These are phyloP conservation scores for Mormyrus lacerda DNA, from an alignment of 2,113 vertebrate species.

Conservation along the genomic window DNA sequence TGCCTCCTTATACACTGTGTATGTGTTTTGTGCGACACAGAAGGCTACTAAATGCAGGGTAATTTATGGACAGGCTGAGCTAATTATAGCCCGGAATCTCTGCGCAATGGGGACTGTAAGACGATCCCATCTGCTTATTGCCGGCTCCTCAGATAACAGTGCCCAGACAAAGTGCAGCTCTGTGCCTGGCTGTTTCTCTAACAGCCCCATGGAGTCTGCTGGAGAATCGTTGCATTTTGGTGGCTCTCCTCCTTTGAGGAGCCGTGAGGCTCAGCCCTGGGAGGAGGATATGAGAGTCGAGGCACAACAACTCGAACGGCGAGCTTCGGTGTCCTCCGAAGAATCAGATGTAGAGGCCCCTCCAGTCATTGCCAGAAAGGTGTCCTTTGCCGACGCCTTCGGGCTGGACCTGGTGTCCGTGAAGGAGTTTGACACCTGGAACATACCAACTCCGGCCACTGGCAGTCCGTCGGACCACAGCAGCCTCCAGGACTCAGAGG, in stretches of 20 bases:
- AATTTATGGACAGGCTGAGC: constrained; percentile 64
- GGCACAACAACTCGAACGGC: constrained; percentile 52
- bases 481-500: constrained; percentile 50
- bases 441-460: constrained; percentile 51
- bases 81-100: constrained; percentile 89
- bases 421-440: constrained; percentile 81
- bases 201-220: constrained; percentile 77
- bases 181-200: constrained; percentile 57
- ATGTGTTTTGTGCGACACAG: neutral
- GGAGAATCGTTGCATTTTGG: constrained; percentile 42
- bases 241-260: constrained; percentile 31
- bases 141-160: constrained; percentile 77
- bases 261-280: constrained; percentile 31
- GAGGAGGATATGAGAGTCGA: constrained; percentile 45
- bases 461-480: constrained; percentile 44
- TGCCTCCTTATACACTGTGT: neutral
- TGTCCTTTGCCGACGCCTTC: constrained; percentile 88
- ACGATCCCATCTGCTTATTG: constrained; percentile 81
- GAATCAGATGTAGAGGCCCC: constrained; percentile 47
- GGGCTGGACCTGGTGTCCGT: constrained; percentile 84
- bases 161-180: constrained; percentile 62
- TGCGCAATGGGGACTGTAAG: constrained; percentile 92
- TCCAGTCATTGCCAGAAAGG: constrained; percentile 62
- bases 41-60: constrained; percentile 55
- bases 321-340: constrained; percentile 43